These are phyloP conservation scores for Omphaloscelis lunosa DNA, from an alignment of 2,888 invertebrate genomes.

Conservation along the genomic window DNA sequence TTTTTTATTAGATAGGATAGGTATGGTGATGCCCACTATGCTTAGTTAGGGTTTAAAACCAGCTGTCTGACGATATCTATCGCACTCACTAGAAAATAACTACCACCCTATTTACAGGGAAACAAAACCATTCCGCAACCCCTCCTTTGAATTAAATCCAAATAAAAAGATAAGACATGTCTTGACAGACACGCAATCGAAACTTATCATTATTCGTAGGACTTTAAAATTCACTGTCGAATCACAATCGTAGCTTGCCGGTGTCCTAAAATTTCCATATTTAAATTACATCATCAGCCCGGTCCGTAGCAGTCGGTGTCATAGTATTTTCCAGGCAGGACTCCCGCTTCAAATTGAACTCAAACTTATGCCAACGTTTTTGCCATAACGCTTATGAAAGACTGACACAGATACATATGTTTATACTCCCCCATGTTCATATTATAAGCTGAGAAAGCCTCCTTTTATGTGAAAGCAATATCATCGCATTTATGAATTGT, in stretches of 20 bases:
- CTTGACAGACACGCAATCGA: slow-evolving; percentile 15
- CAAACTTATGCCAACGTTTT: slow-evolving; percentile 10
- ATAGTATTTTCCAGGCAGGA: slow-evolving; percentile 10
- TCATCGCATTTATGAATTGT: slow-evolving; percentile 37
- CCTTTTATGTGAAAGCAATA: slow-evolving; percentile 30
- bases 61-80: not conserved
- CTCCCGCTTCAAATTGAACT: not conserved
- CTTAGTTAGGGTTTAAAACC: not conserved
- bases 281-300: slow-evolving; percentile 37
- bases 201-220: slow-evolving; percentile 15
- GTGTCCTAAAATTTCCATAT: slow-evolving; percentile 44
- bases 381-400: slow-evolving; percentile 33
- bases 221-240: slow-evolving; percentile 32
- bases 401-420: slow-evolving; percentile 51
- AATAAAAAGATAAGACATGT: slow-evolving; percentile 34
- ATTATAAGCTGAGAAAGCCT: slow-evolving; percentile 18
- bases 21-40: not conserved
- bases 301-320: slow-evolving; percentile 9
- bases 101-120: not conserved
- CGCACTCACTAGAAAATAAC: not conserved
- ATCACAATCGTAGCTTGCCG: not conserved
- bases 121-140: slow-evolving; percentile 16
- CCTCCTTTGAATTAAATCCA: slow-evolving; percentile 11
- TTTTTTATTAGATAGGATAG: not conserved
- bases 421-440: slow-evolving; percentile 19